phyloP scores from a whole-genome alignment of 2,888 invertebrate species.

The Seira ritae region DNA sequence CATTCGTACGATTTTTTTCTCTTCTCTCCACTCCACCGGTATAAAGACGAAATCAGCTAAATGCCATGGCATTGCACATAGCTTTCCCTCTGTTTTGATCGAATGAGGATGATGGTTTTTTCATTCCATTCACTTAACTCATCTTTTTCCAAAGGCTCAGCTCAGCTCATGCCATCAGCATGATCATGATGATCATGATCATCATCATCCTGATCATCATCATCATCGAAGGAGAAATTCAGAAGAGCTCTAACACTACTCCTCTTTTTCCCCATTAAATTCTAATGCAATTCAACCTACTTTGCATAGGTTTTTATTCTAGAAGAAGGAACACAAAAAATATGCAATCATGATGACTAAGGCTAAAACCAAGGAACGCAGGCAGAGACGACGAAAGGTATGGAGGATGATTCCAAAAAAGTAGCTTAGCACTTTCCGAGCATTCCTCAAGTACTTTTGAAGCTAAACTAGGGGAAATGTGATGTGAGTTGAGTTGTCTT shows the following conservation, averaged over 20 bases:
- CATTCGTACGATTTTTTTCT: no score
- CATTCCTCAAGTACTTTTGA: slow-evolving; percentile 48
- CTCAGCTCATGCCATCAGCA: not conserved
- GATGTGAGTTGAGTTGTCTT: slow-evolving; percentile 13
- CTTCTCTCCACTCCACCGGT: no score
- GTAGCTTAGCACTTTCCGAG: slow-evolving; percentile 52
- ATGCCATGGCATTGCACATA: not conserved
- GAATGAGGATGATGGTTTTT: slow-evolving; percentile 1
- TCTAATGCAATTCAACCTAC: slow-evolving; percentile 42
- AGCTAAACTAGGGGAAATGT: slow-evolving; percentile 15
- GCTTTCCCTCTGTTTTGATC: not conserved
- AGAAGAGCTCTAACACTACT: no score
- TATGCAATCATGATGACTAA: not conserved
- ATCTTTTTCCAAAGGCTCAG: not conserved
- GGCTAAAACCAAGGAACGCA: no score
- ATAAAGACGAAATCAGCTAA: not conserved
- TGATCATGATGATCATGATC: no score
- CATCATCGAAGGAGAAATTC: no score
- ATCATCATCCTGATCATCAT: no score
- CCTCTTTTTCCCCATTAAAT: slow-evolving; percentile 37
- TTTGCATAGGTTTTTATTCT: slow-evolving; percentile 18
- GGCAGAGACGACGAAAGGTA: slow-evolving; percentile 27
- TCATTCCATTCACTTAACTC: not conserved
- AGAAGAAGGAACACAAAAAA: not conserved
- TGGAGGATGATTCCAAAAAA: slow-evolving; percentile 30